These are phyloP conservation scores for Drosophila peninsularis DNA, from an alignment of 2,888 invertebrate species.

Conservation along the genomic window DNA sequence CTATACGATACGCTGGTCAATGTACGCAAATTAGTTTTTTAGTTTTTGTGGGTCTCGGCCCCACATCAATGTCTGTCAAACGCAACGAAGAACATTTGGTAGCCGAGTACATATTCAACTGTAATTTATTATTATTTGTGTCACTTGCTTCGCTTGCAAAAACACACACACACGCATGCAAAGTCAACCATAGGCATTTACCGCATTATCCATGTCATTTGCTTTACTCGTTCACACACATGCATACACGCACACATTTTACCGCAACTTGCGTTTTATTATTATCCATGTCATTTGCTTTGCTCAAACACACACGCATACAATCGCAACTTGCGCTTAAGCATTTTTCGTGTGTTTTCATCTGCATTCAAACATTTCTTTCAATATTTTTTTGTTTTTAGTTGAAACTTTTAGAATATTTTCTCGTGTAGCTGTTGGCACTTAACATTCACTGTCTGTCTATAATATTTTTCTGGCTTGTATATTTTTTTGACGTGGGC, in stretches of 20 bases:
- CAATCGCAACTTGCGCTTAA: slow-evolving; percentile 31
- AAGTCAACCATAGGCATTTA: slow-evolving; percentile 1
- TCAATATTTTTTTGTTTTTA: slow-evolving; percentile 19
- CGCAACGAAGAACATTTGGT: slow-evolving; percentile 54
- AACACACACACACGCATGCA: slow-evolving; percentile 6
- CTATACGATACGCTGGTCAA: slow-evolving; percentile 61
- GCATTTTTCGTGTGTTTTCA: slow-evolving; percentile 52
- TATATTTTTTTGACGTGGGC: slow-evolving; percentile 56
- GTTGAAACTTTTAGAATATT: slow-evolving; percentile 63
- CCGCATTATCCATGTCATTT: slow-evolving; percentile 13
- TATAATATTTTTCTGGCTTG: slow-evolving; percentile 37
- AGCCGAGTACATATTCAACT: slow-evolving; percentile 49
- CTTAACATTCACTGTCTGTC: slow-evolving; percentile 75
- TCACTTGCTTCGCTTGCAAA: slow-evolving; percentile 38
- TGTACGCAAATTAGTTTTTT: slow-evolving; percentile 70
- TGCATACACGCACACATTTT: not conserved
- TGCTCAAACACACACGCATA: slow-evolving; percentile 11
- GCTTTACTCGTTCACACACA: not conserved
- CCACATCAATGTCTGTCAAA: slow-evolving; percentile 56
- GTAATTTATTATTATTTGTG: slow-evolving; percentile 61
- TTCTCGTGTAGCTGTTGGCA: slow-evolving; percentile 70
- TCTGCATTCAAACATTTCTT: slow-evolving; percentile 51
- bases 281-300: slow-evolving; percentile 52
- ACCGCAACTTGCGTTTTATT: slow-evolving; percentile 42
- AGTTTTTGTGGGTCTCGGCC: slow-evolving; percentile 46